phyloP scores from a whole-genome alignment of 1,140 invertebrate genomes.

The Pseudomyrmex concolor region DNA sequence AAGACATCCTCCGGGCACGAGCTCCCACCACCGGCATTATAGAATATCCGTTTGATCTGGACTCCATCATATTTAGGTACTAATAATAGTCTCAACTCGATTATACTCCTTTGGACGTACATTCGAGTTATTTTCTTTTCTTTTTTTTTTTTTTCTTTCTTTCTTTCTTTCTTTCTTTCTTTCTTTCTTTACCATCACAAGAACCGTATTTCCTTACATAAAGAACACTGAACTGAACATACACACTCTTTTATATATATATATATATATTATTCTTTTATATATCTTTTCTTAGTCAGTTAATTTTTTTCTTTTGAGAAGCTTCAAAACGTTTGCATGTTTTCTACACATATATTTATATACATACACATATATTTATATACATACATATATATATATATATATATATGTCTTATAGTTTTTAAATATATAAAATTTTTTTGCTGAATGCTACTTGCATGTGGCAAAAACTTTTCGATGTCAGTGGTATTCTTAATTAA shows the following conservation, averaged over 20 bases:
- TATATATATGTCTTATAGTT: conserved; percentile 21
- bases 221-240: not conserved
- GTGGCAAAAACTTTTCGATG: not conserved
- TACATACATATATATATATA: conserved; percentile 1
- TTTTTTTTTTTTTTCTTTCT: no score
- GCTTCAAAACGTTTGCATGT: conserved; percentile 59
- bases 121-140: not conserved
- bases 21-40: conserved; percentile 98
- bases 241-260: not conserved
- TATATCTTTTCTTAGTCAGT: not conserved
- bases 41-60: conserved; percentile 99
- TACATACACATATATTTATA: not conserved
- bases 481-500: conserved; percentile 5
- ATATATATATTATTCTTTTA: not conserved
- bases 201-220: not conserved
- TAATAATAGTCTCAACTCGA: conserved; percentile 66
- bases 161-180: no score
- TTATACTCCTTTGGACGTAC: conserved; percentile 8
- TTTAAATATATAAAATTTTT: not conserved
- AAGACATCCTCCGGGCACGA: conserved; percentile 98
- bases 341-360: not conserved
- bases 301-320: conserved; percentile 27
- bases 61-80: conserved; percentile 98
- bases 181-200: not conserved
- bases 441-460: conserved; percentile 23